Percentiles rank a stretch among this genome's conserved stretches.
Conservation (phyloP, 2,113 vertebrate genomes). For the Canis aureus region DNA sequence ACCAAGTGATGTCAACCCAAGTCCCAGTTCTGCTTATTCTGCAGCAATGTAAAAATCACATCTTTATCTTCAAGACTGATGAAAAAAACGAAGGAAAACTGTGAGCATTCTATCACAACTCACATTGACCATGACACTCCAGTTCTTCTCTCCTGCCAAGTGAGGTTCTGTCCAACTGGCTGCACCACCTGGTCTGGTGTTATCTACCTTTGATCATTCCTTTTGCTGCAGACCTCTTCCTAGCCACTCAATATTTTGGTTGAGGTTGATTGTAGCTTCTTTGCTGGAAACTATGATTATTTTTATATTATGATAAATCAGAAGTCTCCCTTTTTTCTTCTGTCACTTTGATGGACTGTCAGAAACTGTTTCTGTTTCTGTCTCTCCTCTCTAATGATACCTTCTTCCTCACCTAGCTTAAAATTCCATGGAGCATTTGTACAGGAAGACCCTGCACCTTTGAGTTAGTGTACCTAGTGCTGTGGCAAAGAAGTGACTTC, state of each 20-base stretch:
- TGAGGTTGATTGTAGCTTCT: neutral
- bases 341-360: neutral
- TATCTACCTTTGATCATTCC: neutral
- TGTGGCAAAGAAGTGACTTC: neutral
- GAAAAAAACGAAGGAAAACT: neutral
- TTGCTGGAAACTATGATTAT: neutral
- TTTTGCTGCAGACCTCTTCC: neutral
- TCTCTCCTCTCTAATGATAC: neutral
- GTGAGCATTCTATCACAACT: neutral
- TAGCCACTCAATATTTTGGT: neutral
- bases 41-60: neutral
- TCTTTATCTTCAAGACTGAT: conserved; percentile 39
- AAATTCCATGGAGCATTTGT: neutral
- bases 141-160: neutral
- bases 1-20: neutral
- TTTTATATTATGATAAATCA: conserved; percentile 49
- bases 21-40: neutral
- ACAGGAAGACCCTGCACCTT: neutral
- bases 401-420: neutral
- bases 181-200: neutral
- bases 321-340: neutral
- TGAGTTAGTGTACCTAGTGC: rapidly evolving
- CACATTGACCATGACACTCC: neutral
- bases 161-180: conserved; percentile 22
- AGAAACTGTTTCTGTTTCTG: conserved; percentile 23